phyloP scores from a whole-genome alignment of 2,888 invertebrate species.

The Ophioninae sp. region DNA sequence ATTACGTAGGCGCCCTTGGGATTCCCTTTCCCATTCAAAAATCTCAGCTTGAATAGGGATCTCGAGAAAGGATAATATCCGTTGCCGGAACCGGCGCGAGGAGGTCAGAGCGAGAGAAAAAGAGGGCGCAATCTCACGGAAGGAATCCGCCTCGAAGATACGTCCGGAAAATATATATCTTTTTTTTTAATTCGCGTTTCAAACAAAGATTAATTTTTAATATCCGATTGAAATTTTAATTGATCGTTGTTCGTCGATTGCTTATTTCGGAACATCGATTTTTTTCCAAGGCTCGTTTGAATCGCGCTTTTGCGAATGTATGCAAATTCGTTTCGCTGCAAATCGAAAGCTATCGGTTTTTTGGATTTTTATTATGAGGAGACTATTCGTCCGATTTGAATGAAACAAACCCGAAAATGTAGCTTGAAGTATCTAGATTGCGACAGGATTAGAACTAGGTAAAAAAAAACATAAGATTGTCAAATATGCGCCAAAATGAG shows the following conservation, averaged over 20 bases:
- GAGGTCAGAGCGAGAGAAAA: constrained; percentile 5
- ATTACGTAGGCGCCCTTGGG: constrained; percentile 78
- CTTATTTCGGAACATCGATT: not conserved
- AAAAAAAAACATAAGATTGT: too few species aligned
- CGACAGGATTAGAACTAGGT: not conserved
- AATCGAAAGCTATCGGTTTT: too few species aligned
- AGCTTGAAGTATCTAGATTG: not conserved
- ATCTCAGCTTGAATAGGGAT: constrained; percentile 68
- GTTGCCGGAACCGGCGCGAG: constrained; percentile 36
- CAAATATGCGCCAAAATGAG: too few species aligned
- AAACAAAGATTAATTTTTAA: not conserved
- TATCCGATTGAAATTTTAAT: not conserved
- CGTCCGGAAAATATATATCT: constrained; percentile 9
- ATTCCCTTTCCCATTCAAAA: constrained; percentile 70
- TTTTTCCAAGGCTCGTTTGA: not conserved
- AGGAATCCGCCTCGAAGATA: not conserved
- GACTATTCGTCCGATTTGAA: not conserved
- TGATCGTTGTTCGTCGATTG: not conserved
- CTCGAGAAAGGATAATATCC: constrained; percentile 69
- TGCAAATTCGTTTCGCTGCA: too few species aligned
- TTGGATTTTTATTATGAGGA: not conserved
- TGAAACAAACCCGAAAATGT: not conserved
- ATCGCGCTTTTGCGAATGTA: too few species aligned
- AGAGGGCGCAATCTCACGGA: not conserved
- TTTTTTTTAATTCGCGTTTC: not conserved